Percentiles rank a stretch among this genome's conserved stretches.
phyloP scores from a whole-genome alignment of 2,888 invertebrate species.

The Axea sp. region DNA sequence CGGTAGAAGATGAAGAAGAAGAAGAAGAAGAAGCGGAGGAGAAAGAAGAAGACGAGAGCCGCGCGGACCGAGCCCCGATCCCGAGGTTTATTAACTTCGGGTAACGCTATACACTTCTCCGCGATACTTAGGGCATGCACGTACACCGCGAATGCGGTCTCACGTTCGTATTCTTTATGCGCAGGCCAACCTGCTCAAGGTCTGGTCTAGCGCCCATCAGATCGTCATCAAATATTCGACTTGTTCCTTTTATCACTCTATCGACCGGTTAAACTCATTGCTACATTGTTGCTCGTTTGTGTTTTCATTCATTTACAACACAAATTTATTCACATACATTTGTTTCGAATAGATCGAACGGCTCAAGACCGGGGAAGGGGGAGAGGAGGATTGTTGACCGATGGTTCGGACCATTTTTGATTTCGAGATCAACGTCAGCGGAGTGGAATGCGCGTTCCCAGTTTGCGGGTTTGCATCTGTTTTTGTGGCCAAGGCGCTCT shows the following conservation, averaged over 20 bases:
- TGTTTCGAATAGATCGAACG: constrained; percentile 33
- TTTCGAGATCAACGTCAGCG: not conserved
- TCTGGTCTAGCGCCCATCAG: constrained; percentile 44
- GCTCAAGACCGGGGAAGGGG: constrained; percentile 7
- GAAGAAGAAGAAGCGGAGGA: constrained; percentile 30
- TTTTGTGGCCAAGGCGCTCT: constrained; percentile 7
- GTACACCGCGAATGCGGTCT: constrained; percentile 50
- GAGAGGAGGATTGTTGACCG: too few species aligned
- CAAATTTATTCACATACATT: constrained; percentile 50
- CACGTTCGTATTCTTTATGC: constrained; percentile 61
- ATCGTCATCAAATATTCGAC: constrained; percentile 56
- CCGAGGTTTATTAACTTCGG: constrained; percentile 72
- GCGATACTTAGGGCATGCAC: constrained; percentile 56
- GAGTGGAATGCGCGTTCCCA: constrained; percentile 4
- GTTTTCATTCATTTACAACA: constrained; percentile 46
- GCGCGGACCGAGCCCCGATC: constrained; percentile 62
- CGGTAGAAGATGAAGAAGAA: constrained; percentile 39
- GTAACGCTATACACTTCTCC: constrained; percentile 69
- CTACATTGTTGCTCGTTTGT: constrained; percentile 42
- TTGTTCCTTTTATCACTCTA: constrained; percentile 51
- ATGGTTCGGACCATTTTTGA: constrained; percentile 2
- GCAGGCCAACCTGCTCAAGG: constrained; percentile 39
- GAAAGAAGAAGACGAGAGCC: constrained; percentile 21
- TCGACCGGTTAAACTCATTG: constrained; percentile 39
- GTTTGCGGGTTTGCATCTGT: constrained; percentile 24